A percentile compares a stretch with the other conserved stretches of the same genome.
Conservation (phyloP, 1,140 invertebrate species). For the Macrotrachela quadricornifera region DNA sequence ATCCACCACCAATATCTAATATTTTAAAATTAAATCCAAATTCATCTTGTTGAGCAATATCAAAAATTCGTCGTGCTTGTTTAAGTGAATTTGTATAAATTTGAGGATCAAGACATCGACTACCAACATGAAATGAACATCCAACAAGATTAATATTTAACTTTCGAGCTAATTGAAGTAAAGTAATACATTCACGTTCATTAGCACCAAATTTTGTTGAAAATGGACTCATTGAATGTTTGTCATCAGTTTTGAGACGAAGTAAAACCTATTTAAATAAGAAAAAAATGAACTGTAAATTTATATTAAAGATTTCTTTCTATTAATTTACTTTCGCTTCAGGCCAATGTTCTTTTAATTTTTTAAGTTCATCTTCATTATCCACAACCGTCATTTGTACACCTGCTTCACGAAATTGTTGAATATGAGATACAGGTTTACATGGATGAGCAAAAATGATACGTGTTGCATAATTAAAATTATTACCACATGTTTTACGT, state of each 20-base stretch:
- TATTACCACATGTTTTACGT: conserved; percentile 24
- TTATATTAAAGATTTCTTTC: too few relatives aligned
- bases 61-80: conserved; percentile 27
- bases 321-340: conserved; percentile 37
- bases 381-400: conserved; percentile 82
- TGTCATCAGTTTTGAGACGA: conserved; percentile 65
- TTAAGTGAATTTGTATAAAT: conserved; percentile 29
- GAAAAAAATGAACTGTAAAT: too few relatives aligned
- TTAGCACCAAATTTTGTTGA: conserved; percentile 90
- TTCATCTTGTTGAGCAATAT: conserved; percentile 16
- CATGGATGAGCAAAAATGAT: conserved; percentile 96
- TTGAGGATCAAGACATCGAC: conserved; percentile 30
- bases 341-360: conserved; percentile 62
- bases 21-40: conserved; percentile 29
- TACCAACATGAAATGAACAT: conserved; percentile 36
- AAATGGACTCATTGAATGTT: conserved; percentile 58
- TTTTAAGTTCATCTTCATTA: conserved; percentile 73
- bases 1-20: conserved; percentile 35
- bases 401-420: conserved; percentile 50
- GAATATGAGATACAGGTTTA: conserved; percentile 75
- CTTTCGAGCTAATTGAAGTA: conserved; percentile 51
- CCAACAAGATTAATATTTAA: conserved; percentile 56
- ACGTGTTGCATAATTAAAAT: conserved; percentile 49
- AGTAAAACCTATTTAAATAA: conserved; percentile 49
- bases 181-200: conserved; percentile 48